phyloP scores from a whole-genome alignment of 2,797 vertebrate genomes.

The Oryzias dopingdopingensis region DNA sequence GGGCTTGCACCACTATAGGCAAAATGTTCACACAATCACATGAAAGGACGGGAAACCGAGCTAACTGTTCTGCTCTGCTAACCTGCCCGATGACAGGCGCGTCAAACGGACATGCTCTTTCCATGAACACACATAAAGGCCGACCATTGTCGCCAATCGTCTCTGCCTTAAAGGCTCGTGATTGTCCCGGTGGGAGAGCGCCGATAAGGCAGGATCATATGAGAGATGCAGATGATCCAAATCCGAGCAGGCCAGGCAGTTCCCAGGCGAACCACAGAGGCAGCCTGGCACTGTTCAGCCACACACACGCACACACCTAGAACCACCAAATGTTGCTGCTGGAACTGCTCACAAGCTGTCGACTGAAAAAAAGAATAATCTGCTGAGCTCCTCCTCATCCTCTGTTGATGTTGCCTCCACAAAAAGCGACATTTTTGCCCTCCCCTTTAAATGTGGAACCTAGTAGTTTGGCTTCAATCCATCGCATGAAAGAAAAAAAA shows the following conservation, averaged over 20 bases:
- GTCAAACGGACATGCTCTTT: too few species aligned
- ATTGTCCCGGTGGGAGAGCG: too few species aligned
- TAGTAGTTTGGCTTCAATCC: background rate
- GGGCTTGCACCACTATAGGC: constrained; percentile 30
- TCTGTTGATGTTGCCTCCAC: background rate
- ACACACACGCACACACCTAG: constrained; percentile 49
- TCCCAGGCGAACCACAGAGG: constrained; percentile 50
- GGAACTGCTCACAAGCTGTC: too few species aligned
- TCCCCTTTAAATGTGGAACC: constrained; percentile 20
- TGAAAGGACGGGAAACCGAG: constrained; percentile 9
- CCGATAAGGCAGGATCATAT: constrained; percentile 19
- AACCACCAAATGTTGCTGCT: constrained; percentile 45
- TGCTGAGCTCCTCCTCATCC: background rate
- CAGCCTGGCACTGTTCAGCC: constrained; percentile 61
- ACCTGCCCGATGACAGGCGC: background rate
- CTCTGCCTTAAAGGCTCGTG: too few species aligned
- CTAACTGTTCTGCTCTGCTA: background rate
- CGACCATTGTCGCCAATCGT: too few species aligned
- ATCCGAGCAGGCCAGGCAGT: constrained; percentile 58
- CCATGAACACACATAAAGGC: too few species aligned
- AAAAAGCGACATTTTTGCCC: constrained; percentile 18
- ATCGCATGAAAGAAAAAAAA: background rate
- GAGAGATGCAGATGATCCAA: constrained; percentile 30
- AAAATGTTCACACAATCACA: constrained; percentile 23
- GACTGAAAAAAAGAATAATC: too few species aligned